phyloP scores from a whole-genome alignment of 2,888 invertebrate species.

The Caenorhabditis panamensis region DNA sequence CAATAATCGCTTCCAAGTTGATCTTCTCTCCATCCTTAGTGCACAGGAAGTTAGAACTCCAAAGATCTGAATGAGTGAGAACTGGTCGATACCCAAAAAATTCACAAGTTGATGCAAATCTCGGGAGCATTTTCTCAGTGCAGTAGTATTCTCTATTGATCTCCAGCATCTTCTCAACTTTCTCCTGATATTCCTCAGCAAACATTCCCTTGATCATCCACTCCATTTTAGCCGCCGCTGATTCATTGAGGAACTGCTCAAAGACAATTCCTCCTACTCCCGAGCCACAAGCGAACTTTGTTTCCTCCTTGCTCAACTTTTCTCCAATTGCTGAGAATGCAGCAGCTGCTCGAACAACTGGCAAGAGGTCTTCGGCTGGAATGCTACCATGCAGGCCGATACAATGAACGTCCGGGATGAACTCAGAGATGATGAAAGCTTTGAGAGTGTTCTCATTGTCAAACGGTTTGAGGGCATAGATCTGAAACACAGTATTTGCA shows the following conservation, averaged over 20 bases:
- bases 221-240: neutral
- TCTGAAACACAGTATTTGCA: constrained; percentile 20
- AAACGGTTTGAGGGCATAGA: constrained; percentile 32
- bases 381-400: constrained; percentile 37
- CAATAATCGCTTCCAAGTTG: constrained; percentile 50
- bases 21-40: constrained; percentile 27
- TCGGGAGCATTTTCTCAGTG: constrained; percentile 13
- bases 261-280: constrained; percentile 43
- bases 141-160: constrained; percentile 31
- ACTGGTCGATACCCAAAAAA: constrained; percentile 47
- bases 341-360: constrained; percentile 29
- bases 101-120: constrained; percentile 17
- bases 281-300: constrained; percentile 23
- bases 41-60: constrained; percentile 50
- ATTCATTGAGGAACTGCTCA: constrained; percentile 42
- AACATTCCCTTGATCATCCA: constrained; percentile 28
- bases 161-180: constrained; percentile 34
- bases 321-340: constrained; percentile 50
- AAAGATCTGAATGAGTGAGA: constrained; percentile 47
- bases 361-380: constrained; percentile 40
- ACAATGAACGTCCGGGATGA: constrained; percentile 24
- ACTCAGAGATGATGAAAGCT: constrained; percentile 54
- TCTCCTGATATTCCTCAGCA: constrained; percentile 30
- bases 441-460: constrained; percentile 45
- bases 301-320: constrained; percentile 35